These are phyloP conservation scores for Ceratina japonica DNA, from an alignment of 1,140 invertebrate genomes.

Conservation along the genomic window DNA sequence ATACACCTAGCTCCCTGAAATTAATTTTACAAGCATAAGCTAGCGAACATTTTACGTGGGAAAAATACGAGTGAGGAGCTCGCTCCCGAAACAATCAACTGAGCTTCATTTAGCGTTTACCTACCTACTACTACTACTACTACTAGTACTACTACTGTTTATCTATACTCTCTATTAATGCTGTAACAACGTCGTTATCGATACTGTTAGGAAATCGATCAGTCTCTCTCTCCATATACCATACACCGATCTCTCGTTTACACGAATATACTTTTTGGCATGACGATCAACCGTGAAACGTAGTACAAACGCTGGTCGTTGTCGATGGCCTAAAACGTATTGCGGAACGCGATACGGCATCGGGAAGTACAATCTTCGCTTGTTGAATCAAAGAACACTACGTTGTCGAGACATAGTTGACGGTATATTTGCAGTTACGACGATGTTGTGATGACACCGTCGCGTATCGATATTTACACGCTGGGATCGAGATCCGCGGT, in stretches of 20 bases:
- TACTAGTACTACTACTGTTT: constrained; percentile 31
- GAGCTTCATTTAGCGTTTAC: constrained; percentile 77
- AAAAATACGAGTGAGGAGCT: constrained; percentile 42
- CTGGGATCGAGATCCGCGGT: background rate
- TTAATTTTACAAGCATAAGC: constrained; percentile 55
- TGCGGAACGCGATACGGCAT: background rate
- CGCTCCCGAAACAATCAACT: constrained; percentile 75
- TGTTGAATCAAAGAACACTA: background rate
- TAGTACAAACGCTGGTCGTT: no score
- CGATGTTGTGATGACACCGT: background rate
- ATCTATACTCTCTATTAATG: constrained; percentile 46
- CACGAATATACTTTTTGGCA: background rate
- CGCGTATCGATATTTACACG: background rate
- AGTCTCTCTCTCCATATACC: background rate
- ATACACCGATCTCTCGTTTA: constrained; percentile 15
- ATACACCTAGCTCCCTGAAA: constrained; percentile 59
- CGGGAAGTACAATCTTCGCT: background rate
- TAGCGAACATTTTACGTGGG: constrained; percentile 42
- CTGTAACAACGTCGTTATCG: constrained; percentile 46
- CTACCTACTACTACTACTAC: constrained; percentile 46
- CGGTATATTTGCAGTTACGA: background rate
- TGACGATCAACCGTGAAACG: no score
- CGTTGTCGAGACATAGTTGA: background rate
- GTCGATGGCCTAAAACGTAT: constrained; percentile 29
- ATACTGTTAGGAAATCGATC: constrained; percentile 42